These are phyloP conservation scores for Hirtodrosophila histrioides DNA, from an alignment of 2,888 invertebrate species.

Conservation along the genomic window DNA sequence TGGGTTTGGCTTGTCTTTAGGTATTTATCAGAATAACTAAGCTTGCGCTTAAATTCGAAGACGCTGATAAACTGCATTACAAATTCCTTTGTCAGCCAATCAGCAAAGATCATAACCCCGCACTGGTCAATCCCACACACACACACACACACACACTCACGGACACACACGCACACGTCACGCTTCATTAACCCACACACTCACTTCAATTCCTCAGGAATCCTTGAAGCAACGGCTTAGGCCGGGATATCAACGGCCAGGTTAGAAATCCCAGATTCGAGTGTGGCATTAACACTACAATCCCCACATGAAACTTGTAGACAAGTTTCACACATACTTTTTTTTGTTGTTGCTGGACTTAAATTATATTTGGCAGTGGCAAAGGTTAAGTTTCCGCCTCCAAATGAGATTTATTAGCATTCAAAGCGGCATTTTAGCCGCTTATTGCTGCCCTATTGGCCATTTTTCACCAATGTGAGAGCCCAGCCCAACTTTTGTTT, in stretches of 20 bases:
- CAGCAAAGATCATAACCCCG: slow-evolving; percentile 50
- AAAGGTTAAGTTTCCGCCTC: slow-evolving; percentile 68
- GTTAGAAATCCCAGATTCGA: slow-evolving; percentile 31
- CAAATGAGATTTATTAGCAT: slow-evolving; percentile 82
- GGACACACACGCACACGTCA: slow-evolving; percentile 15
- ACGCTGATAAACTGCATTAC: slow-evolving; percentile 11
- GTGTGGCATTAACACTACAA: slow-evolving; percentile 37
- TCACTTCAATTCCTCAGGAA: slow-evolving; percentile 37
- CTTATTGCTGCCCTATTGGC: slow-evolving; percentile 61
- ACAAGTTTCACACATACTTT: slow-evolving; percentile 32
- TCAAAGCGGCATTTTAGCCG: slow-evolving; percentile 77
- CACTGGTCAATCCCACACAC: slow-evolving; percentile 15
- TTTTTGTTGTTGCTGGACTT: slow-evolving; percentile 28
- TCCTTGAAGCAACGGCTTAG: slow-evolving; percentile 47
- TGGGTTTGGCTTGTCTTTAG: background rate
- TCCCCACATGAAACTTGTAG: slow-evolving; percentile 39
- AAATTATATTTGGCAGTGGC: slow-evolving; percentile 62
- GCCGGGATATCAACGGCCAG: slow-evolving; percentile 14
- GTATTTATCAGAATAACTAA: slow-evolving; percentile 39
- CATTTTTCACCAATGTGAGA: slow-evolving; percentile 73
- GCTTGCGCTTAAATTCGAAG: slow-evolving; percentile 7
- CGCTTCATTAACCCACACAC: slow-evolving; percentile 59
- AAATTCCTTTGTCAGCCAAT: slow-evolving; percentile 33
- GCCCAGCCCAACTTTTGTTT: slow-evolving; percentile 73
- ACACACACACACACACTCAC: slow-evolving; percentile 4